Conservation (phyloP, 2,113 vertebrate genomes). For the Caranx ignobilis region DNA sequence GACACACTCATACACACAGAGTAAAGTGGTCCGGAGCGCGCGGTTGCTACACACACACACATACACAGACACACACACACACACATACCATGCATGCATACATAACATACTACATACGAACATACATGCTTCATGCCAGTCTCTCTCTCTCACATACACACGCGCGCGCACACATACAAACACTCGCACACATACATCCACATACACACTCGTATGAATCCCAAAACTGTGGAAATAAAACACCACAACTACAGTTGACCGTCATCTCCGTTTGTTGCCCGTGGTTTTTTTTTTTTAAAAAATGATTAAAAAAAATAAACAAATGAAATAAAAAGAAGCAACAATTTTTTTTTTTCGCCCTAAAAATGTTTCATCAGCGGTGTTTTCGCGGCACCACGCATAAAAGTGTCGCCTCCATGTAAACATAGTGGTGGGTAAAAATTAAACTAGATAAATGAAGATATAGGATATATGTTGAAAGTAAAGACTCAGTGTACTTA, state of each 20-base stretch:
- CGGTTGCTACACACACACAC: conserved; percentile 9
- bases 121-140: no score
- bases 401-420: conserved; percentile 71
- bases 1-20: conserved; percentile 59
- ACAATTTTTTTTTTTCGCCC: conserved; percentile 49
- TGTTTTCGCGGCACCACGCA: conserved; percentile 54
- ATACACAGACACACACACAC: conserved; percentile 30
- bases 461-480: conserved; percentile 82
- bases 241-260: conserved; percentile 42
- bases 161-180: background rate
- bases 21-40: conserved; percentile 70
- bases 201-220: conserved; percentile 10
- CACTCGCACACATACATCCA: conserved; percentile 44
- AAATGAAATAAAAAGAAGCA: conserved; percentile 15
- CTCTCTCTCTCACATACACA: background rate
- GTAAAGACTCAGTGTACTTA: conserved; percentile 88
- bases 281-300: background rate
- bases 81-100: no score
- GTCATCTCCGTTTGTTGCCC: conserved; percentile 69
- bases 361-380: conserved; percentile 59
- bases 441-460: conserved; percentile 64
- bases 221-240: conserved; percentile 44
- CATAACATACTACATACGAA: no score
- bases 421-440: conserved; percentile 63
- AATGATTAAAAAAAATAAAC: background rate